Evolutionary conservation across 2,888 invertebrate species (phyloP).

Genomic region (Vandiemenella viatica): DNA sequence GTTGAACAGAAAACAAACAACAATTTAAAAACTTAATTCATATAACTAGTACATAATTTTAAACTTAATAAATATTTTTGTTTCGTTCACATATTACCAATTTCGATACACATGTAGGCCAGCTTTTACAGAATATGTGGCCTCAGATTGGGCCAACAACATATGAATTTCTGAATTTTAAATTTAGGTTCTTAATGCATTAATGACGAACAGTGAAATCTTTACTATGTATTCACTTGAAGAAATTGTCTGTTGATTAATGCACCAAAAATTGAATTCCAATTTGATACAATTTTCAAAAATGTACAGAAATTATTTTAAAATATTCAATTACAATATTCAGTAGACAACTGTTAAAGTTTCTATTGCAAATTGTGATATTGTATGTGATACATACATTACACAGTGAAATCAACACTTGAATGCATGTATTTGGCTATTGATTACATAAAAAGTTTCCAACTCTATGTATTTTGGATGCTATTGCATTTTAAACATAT

Average conservation of each 20-base stretch:
- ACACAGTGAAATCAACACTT: conserved; percentile 2
- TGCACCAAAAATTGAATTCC: not conserved
- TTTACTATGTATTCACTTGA: not conserved
- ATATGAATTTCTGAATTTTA: not conserved
- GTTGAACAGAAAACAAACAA: conserved; percentile 2
- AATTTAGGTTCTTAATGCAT: not conserved
- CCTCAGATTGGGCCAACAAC: not conserved
- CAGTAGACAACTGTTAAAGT: conserved; percentile 1
- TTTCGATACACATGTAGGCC: conserved; percentile 12
- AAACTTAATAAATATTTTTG: not conserved
- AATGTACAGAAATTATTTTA: conserved; percentile 1
- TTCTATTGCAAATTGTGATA: conserved; percentile 3
- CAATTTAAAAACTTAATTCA: conserved; percentile 1
- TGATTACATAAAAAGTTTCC: conserved; percentile 16
- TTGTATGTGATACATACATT: conserved; percentile 7
- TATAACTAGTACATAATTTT: conserved; percentile 5
- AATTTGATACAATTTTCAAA: conserved; percentile 1
- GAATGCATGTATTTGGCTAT: conserved; percentile 6
- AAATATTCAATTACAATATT: conserved; percentile 2
- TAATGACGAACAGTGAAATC: not conserved
- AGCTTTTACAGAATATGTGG: not conserved
- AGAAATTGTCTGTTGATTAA: not conserved
- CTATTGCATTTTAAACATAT: conserved; percentile 4
- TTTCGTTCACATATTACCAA: conserved; percentile 3
- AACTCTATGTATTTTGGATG: conserved; percentile 14